A percentile compares a stretch with the other conserved stretches of the same genome.
phyloP scores from a whole-genome alignment of 2,888 invertebrate species.

The Agrotis segetum region DNA sequence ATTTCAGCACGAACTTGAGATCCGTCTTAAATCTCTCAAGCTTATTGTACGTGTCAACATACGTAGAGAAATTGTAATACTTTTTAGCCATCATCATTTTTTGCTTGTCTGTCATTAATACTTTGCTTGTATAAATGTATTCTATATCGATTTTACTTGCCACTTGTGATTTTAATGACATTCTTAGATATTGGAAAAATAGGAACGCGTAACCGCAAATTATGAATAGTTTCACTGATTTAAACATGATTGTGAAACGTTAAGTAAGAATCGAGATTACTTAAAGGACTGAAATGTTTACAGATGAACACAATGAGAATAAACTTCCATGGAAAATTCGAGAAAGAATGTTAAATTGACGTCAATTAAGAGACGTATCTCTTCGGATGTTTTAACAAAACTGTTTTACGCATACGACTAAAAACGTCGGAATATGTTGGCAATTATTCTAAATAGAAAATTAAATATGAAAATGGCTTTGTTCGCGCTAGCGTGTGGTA shows the following conservation, averaged over 20 bases:
- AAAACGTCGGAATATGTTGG: slow-evolving; percentile 77
- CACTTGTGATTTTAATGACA: slow-evolving; percentile 55
- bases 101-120: slow-evolving; percentile 57
- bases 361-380: slow-evolving; percentile 33
- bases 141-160: slow-evolving; percentile 72
- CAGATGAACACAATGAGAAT: slow-evolving; percentile 12
- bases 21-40: slow-evolving; percentile 76
- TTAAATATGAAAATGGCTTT: slow-evolving; percentile 88
- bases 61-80: slow-evolving; percentile 60
- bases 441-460: slow-evolving; percentile 86
- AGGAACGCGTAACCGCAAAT: slow-evolving; percentile 71
- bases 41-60: slow-evolving; percentile 62
- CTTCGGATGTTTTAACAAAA: slow-evolving; percentile 40
- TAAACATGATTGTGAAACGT: slow-evolving; percentile 72
- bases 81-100: slow-evolving; percentile 65
- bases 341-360: slow-evolving; percentile 55
- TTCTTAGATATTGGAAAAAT: slow-evolving; percentile 71
- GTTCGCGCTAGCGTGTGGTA: slow-evolving; percentile 67
- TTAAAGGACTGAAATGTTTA: slow-evolving; percentile 36
- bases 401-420: slow-evolving; percentile 60
- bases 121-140: slow-evolving; percentile 67
- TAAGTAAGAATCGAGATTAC: background rate
- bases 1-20: slow-evolving; percentile 80
- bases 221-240: slow-evolving; percentile 72
- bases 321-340: slow-evolving; percentile 39